phyloP scores from a whole-genome alignment of 2,888 invertebrate species.

The Agonopterix arenella region DNA sequence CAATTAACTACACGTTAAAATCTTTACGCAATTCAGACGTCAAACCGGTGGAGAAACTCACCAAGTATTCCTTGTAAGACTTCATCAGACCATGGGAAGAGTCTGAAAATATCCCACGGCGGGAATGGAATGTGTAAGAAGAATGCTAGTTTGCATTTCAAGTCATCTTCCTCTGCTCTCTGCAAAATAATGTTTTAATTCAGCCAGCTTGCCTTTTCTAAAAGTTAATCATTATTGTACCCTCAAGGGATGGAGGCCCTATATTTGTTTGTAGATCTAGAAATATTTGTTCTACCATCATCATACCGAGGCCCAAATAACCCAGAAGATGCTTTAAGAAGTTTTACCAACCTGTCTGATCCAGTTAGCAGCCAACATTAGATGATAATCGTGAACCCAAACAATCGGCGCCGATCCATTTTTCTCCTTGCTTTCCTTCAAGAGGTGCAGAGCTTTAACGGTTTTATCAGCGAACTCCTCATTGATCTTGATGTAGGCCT shows the following conservation, averaged over 20 bases:
- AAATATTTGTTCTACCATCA: too few relatives aligned
- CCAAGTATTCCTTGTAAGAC: constrained; percentile 93
- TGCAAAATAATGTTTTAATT: constrained; percentile 32
- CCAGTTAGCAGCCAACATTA: constrained; percentile 95
- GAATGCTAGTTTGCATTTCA: constrained; percentile 90
- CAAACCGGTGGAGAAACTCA: constrained; percentile 30
- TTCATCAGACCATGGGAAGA: constrained; percentile 96
- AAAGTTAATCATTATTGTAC: too few relatives aligned
- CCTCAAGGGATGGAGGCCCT: too few relatives aligned
- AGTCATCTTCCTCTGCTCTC: constrained; percentile 85
- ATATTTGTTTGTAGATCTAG: too few relatives aligned
- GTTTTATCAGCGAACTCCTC: constrained; percentile 90
- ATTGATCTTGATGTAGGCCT: constrained; percentile 87
- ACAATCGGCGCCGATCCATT: constrained; percentile 82
- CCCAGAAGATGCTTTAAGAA: background rate
- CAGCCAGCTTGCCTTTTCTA: too few relatives aligned
- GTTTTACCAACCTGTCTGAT: constrained; percentile 83
- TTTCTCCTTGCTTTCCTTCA: constrained; percentile 70
- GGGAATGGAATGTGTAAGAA: constrained; percentile 97
- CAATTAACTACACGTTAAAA: background rate
- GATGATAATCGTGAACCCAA: constrained; percentile 96
- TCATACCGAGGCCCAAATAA: too few relatives aligned
- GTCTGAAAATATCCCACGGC: constrained; percentile 93
- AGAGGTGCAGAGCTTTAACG: constrained; percentile 78
- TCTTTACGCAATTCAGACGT: background rate